These are phyloP conservation scores for Stictocephala bisonia DNA, from an alignment of 2,888 invertebrate genomes.

Conservation along the genomic window DNA sequence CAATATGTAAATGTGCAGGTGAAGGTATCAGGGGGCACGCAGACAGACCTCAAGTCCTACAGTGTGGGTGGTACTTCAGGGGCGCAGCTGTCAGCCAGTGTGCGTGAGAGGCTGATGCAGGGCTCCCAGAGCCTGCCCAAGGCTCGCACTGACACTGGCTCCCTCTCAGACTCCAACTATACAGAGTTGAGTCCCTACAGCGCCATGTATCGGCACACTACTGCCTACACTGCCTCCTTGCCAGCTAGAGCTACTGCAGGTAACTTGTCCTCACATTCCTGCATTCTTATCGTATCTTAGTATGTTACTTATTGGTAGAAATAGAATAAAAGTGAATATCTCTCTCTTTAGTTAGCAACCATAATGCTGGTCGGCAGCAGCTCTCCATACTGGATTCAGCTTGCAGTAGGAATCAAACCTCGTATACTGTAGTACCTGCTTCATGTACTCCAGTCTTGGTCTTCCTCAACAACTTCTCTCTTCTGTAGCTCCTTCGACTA, in stretches of 20 bases:
- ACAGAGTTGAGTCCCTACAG: constrained; percentile 77
- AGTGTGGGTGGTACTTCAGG: constrained; percentile 76
- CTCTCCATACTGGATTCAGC: too few relatives aligned
- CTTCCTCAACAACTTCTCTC: too few relatives aligned
- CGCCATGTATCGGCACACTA: constrained; percentile 80
- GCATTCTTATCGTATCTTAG: not conserved
- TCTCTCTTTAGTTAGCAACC: too few relatives aligned
- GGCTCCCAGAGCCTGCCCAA: constrained; percentile 91
- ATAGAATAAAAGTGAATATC: constrained; percentile 1
- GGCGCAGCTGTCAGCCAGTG: constrained; percentile 87
- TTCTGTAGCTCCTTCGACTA: too few relatives aligned
- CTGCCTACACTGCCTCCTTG: constrained; percentile 65
- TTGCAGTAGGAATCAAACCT: too few relatives aligned
- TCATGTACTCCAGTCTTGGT: too few relatives aligned
- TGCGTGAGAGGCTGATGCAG: constrained; percentile 82
- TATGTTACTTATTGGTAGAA: too few relatives aligned
- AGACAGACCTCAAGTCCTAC: constrained; percentile 71
- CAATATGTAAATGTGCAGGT: constrained; percentile 67
- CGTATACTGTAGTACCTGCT: too few relatives aligned
- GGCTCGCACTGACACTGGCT: constrained; percentile 68
- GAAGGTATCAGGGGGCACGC: constrained; percentile 91
- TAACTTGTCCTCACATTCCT: constrained; percentile 50
- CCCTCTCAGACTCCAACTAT: constrained; percentile 87
- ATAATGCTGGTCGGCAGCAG: too few relatives aligned
- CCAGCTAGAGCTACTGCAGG: constrained; percentile 61